Evolutionary conservation across 2,113 vertebrate genomes (phyloP), one percentile per base, ranked within the genome.

Genomic region (Pollimyrus isidori): DNA sequence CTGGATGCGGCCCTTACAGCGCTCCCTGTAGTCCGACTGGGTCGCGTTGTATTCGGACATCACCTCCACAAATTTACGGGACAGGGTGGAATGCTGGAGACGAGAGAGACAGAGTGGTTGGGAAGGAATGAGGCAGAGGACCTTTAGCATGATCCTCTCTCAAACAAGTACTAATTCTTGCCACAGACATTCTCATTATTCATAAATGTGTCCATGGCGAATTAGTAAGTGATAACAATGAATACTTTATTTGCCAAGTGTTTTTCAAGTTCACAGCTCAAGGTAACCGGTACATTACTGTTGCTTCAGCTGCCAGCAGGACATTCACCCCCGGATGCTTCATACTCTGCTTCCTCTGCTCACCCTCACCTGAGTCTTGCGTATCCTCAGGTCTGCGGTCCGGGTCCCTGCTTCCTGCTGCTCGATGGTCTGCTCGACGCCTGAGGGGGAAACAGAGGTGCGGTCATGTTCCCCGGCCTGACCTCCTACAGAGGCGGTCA

Each of bases 21-120:
- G 97, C 93, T 98, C 97, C 91, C 97, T 96, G 95, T 98, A 98
- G 93, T 98, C 97, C 87, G 97, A 98, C 93, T 98, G 97, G 45
- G 97, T 98, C 88, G 97, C 95, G 76, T 98, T 98, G 94, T 98
- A 98, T 89, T 98, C 97, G 1, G 97, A 97, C 97, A 98, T 98
- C 94, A 98, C 97, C 91, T 98, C 97, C 91, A 98, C 97, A 93
- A 98, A 98, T 91, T 97, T 98, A 50, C 97, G 96, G 42, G 97
- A 98, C 90, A 98, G 95, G 1, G 97, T 98, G 88, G 97, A 97
- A 94, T 98, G 97, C 97, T 98, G 91, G 4, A 65, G 91, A 1
- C 21, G 21, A 69, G 21, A 58, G 52, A 65, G 69, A 87, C 46
- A 69, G 26, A 65, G 21, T 3, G 0, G 2, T 85, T 23, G n/a